These are phyloP conservation scores for Dromas ardeola DNA, from an alignment of 2,113 vertebrate genomes.

Conservation along the genomic window DNA sequence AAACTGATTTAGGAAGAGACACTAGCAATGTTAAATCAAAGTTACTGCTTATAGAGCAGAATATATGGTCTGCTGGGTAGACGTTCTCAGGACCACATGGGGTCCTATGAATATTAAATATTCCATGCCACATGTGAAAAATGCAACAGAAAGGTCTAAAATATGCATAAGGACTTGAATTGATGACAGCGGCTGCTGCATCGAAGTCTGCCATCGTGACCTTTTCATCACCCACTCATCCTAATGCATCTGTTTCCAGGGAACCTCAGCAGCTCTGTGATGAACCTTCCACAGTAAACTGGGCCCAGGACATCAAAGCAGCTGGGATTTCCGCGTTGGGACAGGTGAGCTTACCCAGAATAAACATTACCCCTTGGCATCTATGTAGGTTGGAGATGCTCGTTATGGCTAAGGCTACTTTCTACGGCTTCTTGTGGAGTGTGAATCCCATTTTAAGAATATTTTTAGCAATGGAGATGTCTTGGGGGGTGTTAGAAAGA, in stretches of 20 bases:
- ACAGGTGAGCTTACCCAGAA: background rate
- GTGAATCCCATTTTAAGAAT: background rate
- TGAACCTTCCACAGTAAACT: background rate
- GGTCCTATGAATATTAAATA: background rate
- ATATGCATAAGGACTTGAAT: background rate
- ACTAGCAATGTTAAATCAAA: slow-evolving; percentile 15
- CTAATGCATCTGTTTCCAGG: background rate
- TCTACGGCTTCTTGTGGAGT: background rate
- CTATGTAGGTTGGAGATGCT: background rate
- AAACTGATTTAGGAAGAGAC: slow-evolving; percentile 44
- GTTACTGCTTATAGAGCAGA: background rate
- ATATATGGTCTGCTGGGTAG: slow-evolving; percentile 5
- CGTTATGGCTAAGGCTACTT: background rate
- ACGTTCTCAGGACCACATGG: background rate
- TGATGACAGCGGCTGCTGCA: background rate
- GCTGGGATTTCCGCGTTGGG: background rate
- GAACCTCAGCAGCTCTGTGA: background rate
- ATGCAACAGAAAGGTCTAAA: background rate
- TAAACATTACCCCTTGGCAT: background rate
- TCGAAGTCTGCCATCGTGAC: fast-evolving
- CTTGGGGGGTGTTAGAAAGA: background rate
- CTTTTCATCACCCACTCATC: background rate
- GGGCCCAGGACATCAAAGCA: background rate
- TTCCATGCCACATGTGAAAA: background rate
- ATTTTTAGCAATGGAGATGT: background rate